Evolutionary conservation across 2,888 invertebrate species (phyloP), one percentile per base, ranked within the genome.

Genomic region (Thecophora atra): DNA sequence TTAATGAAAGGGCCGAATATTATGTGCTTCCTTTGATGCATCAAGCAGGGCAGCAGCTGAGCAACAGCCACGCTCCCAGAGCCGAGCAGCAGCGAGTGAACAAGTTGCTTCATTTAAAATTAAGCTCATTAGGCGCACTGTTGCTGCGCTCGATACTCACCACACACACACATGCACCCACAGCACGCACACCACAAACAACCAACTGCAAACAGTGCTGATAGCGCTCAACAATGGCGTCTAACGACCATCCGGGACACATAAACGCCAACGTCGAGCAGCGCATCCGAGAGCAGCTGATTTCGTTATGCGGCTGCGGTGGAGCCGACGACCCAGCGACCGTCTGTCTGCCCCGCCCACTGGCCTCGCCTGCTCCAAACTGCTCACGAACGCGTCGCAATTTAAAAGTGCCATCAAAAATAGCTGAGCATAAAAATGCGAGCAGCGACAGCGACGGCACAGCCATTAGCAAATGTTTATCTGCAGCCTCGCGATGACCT

Each of bases 161-260:
- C 56, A 21, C 30, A 44, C 26, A 42, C 42, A 44, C 67, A 56
- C 37, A 58, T 42, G 58, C 19, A 65, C 3, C 15, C 47, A 11
- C 17, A 11, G 62, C 21, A 17, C 37, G 63, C 44, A 44, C 7
- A 21, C 42, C 63, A 44, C 42, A 13, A 21, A 51, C 19, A n/a
- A n/a, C 47, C n/a, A 21, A n/a, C 51, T 65, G 30, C 8, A 11
- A 51, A 65, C 28, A 26, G 15, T 51, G 52, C 68, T 44, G 21
- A 54, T 54, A 54, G 21, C 8, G 21, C 68, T 26, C 44, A 21
- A 68, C 56, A 58, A 68, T 68, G 68, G 68, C 68, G 68, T 42
- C 68, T 68, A 68, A 68, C 68, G 68, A 58, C 58, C 68, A 68
- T 68, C 68, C 68, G 68, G 68, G 37, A 67, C 62, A 37, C 44